Base-by-base conservation (phyloP, 2,113 vertebrate genomes). In the Prietella phreatophila region DNA sequence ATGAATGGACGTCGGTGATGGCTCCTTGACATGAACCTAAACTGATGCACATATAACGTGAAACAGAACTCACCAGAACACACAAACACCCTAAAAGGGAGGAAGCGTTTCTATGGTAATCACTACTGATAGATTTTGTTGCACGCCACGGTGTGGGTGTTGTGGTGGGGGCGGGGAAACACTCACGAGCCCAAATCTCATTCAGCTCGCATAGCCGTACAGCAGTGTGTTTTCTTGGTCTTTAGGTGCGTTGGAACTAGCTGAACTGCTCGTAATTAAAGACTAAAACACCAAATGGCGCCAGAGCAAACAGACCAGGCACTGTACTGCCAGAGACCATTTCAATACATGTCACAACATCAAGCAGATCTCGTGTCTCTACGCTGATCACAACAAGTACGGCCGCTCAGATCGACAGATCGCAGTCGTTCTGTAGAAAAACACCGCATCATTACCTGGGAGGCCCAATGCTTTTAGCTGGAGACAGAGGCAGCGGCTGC, bases 281-380 rank as follows among this genome's bases (percentile, higher is more conserved):
- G 81, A 91, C 53, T 17, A 27, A 82, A 83, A 67, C 67, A 85
- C 88, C 91, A 91, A 95, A 95, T 93, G 92, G 92, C 92, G 93
- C 91, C 93, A 90, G 91, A 93, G 87, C 88, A 91, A 86, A 88
- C 81, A 87, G 87, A 79, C 39, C 17, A 36, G n/a, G 63, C 81
- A 88, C 79, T 83, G 20, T 56, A 55, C 27, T 15, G 80, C 67
- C 63, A 76, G 83, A 89, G 61, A 58, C 61, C 56, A 71, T 88
- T 79, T 84, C 79, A 78, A 88, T 61, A 17, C 39, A 65, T 81
- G 78, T 71, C 78, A 69, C 71, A 33, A 22, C 82, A 56, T 56
- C 36, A 19, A 36, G 30, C 27, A 9, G 33, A 85, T 75, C 39
- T 60, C 58, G 20, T 33, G 19, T 47, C 53, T 88, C 55, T 61